Percentiles rank a stretch among this genome's conserved stretches.
Evolutionary conservation across 2,113 vertebrate genomes (phyloP).

Genomic region (Macrotis lagotis): DNA sequence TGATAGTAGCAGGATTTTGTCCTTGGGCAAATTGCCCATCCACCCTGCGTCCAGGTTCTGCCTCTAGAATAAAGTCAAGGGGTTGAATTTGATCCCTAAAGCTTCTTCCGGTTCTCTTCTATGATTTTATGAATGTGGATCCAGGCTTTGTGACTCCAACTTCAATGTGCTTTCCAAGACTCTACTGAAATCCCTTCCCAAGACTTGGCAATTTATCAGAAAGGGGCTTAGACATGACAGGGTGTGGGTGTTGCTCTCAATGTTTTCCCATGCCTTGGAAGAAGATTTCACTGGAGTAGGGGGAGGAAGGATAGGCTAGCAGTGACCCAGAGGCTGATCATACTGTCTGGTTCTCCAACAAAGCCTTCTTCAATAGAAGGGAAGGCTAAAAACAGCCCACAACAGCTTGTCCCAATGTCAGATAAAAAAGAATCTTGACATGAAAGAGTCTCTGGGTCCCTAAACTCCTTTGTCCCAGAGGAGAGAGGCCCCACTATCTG

Average conservation of each 20-base stretch:
- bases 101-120: background rate
- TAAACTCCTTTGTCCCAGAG: background rate
- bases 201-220: background rate
- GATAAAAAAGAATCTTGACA: conserved; percentile 57
- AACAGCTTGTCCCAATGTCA: background rate
- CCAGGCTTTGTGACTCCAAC: background rate
- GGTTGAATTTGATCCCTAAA: background rate
- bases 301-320: background rate
- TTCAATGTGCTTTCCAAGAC: background rate
- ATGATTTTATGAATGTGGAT: background rate
- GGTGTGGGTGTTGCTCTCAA: background rate
- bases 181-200: background rate
- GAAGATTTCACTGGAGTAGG: background rate
- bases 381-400: background rate
- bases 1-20: background rate
- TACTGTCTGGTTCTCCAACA: background rate
- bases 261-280: background rate
- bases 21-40: background rate
- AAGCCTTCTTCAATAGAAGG: background rate
- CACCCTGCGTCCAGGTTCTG: background rate
- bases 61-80: background rate
- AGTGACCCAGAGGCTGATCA: background rate
- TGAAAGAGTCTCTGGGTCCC: conserved; percentile 6
- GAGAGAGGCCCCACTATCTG: conserved; percentile 33
- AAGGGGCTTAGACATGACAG: background rate